Percentiles rank a stretch among this genome's conserved stretches.
These are phyloP conservation scores for Stenolophus ochropezus DNA, from an alignment of 2,888 invertebrate species.

Conservation along the genomic window DNA sequence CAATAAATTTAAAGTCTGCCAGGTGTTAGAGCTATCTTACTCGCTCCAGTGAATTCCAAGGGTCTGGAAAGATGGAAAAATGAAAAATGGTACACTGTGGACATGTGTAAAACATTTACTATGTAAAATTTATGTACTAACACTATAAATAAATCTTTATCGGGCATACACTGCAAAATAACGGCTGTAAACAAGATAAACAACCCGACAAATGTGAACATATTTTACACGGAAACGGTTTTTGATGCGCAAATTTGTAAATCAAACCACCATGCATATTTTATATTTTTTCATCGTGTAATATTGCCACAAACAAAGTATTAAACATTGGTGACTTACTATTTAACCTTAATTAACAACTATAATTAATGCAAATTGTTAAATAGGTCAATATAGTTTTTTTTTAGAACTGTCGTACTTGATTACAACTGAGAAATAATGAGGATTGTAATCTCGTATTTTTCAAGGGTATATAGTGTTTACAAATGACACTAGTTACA, in stretches of 20 bases:
- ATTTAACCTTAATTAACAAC: too few relatives aligned
- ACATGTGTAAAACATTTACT: background rate
- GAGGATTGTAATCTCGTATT: too few relatives aligned
- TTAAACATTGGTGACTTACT: too few relatives aligned
- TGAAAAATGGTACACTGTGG: slow-evolving; percentile 5
- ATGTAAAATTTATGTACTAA: slow-evolving; percentile 3
- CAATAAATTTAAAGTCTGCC: background rate
- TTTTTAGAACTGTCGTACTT: too few relatives aligned
- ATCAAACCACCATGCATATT: background rate
- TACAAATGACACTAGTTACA: too few relatives aligned
- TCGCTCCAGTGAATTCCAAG: background rate
- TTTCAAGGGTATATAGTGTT: too few relatives aligned
- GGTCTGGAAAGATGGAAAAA: background rate
- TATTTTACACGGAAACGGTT: background rate
- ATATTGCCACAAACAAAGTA: too few relatives aligned
- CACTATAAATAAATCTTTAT: slow-evolving; percentile 2
- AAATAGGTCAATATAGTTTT: too few relatives aligned
- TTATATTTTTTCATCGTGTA: background rate
- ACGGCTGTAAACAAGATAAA: background rate
- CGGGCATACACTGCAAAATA: background rate
- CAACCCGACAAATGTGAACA: background rate
- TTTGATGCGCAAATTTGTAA: background rate
- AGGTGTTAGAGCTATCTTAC: slow-evolving; percentile 21
- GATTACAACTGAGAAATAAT: too few relatives aligned
- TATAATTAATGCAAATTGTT: too few relatives aligned